Percentiles rank a stretch among this genome's conserved stretches.
Evolutionary conservation across 2,797 vertebrate species (phyloP).

Genomic region (Danio jaintianensis): DNA sequence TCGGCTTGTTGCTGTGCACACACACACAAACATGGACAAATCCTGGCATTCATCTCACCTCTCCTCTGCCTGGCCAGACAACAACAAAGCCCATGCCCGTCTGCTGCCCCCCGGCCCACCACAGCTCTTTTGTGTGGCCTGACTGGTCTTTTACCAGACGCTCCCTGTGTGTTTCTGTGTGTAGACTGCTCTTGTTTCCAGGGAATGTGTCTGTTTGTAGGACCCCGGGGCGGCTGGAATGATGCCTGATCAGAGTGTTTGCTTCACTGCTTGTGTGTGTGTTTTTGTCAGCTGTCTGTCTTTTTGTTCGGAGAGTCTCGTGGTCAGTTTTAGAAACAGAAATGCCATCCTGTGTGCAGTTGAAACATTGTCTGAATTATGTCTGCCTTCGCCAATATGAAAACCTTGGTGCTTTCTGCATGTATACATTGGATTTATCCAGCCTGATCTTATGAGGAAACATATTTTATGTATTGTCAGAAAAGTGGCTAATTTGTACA

Average conservation of each 20-base stretch:
- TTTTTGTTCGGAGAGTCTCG: constrained; percentile 16
- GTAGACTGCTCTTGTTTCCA: constrained; percentile 49
- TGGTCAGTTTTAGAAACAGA: background rate
- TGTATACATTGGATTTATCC: background rate
- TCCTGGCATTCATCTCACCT: constrained; percentile 41
- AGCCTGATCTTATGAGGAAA: too few species aligned
- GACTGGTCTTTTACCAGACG: constrained; percentile 41
- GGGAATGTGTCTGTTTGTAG: constrained; percentile 50
- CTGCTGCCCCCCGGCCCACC: constrained; percentile 32
- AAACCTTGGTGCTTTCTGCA: background rate
- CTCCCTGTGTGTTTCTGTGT: constrained; percentile 45
- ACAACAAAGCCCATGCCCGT: constrained; percentile 37
- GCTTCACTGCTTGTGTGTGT: constrained; percentile 35
- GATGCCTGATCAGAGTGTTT: constrained; percentile 41
- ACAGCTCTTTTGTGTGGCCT: constrained; percentile 41
- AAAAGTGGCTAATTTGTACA: too few species aligned
- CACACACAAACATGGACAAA: constrained; percentile 44
- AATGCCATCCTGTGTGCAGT: background rate
- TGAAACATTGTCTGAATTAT: background rate
- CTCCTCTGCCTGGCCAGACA: constrained; percentile 35
- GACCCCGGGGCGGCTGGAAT: constrained; percentile 51
- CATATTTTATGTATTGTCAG: too few species aligned
- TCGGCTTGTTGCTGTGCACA: constrained; percentile 35
- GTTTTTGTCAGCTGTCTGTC: constrained; percentile 17
- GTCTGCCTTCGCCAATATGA: background rate